Percentiles rank a stretch among this genome's conserved stretches.
Conservation (phyloP, 2,888 invertebrate genomes). For the Eristalis arbustorum region DNA sequence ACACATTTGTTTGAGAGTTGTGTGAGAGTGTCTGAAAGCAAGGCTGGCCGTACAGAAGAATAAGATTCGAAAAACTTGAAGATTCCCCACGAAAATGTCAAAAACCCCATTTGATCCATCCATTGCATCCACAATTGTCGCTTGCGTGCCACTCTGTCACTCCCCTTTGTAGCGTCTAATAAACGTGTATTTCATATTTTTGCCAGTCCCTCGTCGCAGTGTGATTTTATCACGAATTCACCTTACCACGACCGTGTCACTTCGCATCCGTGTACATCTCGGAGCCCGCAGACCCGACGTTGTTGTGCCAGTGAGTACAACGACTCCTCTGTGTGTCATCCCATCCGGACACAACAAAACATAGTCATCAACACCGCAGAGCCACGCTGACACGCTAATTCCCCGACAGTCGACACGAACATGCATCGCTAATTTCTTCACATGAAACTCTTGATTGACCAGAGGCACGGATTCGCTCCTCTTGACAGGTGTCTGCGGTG, state of each 20-base stretch:
- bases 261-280: neutral
- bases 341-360: neutral
- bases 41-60: neutral
- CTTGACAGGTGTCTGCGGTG: neutral
- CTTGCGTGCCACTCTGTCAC: neutral
- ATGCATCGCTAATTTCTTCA: slow-evolving; percentile 36
- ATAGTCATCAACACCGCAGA: neutral
- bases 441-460: neutral
- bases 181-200: neutral
- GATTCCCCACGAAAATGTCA: neutral
- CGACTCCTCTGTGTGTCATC: slow-evolving; percentile 3
- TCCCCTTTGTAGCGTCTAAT: neutral
- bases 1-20: no score
- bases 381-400: neutral
- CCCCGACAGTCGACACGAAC: slow-evolving; percentile 3
- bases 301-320: slow-evolving; percentile 3
- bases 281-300: neutral
- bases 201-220: neutral
- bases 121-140: neutral
- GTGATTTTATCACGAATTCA: slow-evolving; percentile 17
- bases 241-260: neutral
- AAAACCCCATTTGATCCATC: neutral
- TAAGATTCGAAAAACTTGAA: no score
- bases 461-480: neutral
- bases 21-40: neutral